These are phyloP conservation scores for Mercenaria mercenaria DNA, from an alignment of 1,140 invertebrate species.

Conservation along the genomic window DNA sequence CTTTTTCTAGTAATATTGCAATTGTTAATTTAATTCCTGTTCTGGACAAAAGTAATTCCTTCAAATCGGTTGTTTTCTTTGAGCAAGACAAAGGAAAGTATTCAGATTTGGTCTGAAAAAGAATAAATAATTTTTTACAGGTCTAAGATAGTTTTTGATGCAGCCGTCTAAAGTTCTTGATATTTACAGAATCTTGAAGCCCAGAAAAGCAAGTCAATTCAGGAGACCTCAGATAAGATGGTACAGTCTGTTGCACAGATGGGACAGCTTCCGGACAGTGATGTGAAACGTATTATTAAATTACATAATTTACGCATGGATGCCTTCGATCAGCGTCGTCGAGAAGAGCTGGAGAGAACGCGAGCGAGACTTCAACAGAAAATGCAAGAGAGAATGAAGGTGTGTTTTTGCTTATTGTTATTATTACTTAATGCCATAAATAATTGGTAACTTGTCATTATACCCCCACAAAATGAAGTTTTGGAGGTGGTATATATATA, in stretches of 20 bases:
- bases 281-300: constrained; percentile 73
- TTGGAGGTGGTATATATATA: too few relatives aligned
- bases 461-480: too few relatives aligned
- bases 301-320: constrained; percentile 75
- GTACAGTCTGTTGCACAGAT: constrained; percentile 54
- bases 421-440: too few relatives aligned
- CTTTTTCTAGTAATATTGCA: too few relatives aligned
- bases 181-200: constrained; percentile 56
- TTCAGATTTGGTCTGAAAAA: too few relatives aligned
- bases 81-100: too few relatives aligned
- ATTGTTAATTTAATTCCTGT: too few relatives aligned
- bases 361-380: constrained; percentile 72
- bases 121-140: background rate
- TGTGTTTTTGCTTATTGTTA: constrained; percentile 1
- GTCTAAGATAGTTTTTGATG: too few relatives aligned
- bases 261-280: constrained; percentile 56
- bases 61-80: too few relatives aligned
- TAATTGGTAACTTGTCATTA: too few relatives aligned
- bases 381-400: constrained; percentile 75
- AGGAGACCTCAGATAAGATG: constrained; percentile 67
- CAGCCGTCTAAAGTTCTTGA: too few relatives aligned
- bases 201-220: constrained; percentile 61
- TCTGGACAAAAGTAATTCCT: too few relatives aligned
- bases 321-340: constrained; percentile 54
- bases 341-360: constrained; percentile 71